Base-by-base conservation (phyloP, 2,888 invertebrate genomes). In the Dynastes hyllus region DNA sequence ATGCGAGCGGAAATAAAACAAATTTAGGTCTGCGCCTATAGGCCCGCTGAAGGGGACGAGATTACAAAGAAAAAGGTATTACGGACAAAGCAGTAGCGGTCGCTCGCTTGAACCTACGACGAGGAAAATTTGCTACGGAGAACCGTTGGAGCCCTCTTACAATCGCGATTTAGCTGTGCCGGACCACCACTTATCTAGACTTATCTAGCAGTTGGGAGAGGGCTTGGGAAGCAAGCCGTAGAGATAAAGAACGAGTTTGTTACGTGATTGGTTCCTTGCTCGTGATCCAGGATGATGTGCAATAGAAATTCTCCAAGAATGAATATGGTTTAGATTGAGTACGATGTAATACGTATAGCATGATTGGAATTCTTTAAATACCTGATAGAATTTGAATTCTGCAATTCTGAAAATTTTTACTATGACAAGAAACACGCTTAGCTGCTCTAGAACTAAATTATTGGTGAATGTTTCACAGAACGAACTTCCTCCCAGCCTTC, bases 1-100 rank as follows among this genome's bases (percentile, higher is more conserved):
- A 69, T 69, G 50, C 69, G 29, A 69, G 51, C 73, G 73, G 73
- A 75, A 75, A 61, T 75, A 75, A 75, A 75, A 75, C 73, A 75
- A 75, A 75, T 75, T 75, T 75, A 50, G 73, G 61, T 32, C 61
- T 45, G 61, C 61, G 32, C 16, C 55, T 37, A 11, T 37, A 45
- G n/a, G 45, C 45, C 73, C 61, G 32, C 22, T 5, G 22, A 58
- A 75, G 55, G 73, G 73, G 73, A 55, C 22, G 61, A 45, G 58
- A 75, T 75, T 75, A 75, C 73, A 75, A 75, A 75, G 73, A 58
- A 61, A 75, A 63, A 75, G 73, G 73, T 50, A 75, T 61, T 75
- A 75, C 73, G 55, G 61, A 75, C 73, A 75, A 75, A 75, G 73
- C 73, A 1, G 40, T 22, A 58, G 55, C 27, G 51, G 50, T 50